Evolutionary conservation across 2,113 vertebrate genomes (phyloP).

Genomic region (Zeus faber): DNA sequence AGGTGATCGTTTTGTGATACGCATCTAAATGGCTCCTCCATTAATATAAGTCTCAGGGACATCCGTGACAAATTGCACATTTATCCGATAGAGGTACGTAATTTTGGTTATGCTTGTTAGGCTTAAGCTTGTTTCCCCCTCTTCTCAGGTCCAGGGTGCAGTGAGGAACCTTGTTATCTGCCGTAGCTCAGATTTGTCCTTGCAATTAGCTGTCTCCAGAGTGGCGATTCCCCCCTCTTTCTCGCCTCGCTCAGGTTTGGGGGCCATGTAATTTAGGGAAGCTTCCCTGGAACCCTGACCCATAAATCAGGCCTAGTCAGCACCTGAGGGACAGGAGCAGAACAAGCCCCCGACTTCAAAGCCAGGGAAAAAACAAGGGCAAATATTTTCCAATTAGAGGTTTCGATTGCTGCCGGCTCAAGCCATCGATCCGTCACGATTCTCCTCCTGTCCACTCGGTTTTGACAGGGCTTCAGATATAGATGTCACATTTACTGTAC

Average conservation of each 20-base stretch:
- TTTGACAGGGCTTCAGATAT: neutral
- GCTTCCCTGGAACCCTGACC: constrained; percentile 54
- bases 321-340: constrained; percentile 65
- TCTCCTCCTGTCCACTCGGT: no score
- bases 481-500: constrained; percentile 1
- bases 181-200: constrained; percentile 39
- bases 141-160: constrained; percentile 35
- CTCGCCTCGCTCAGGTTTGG: constrained; percentile 48
- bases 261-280: constrained; percentile 67
- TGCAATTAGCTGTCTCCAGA: constrained; percentile 62
- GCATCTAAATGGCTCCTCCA: constrained; percentile 7
- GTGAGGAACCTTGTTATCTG: constrained; percentile 50
- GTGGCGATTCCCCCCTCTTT: constrained; percentile 46
- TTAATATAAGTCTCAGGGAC: constrained; percentile 7
- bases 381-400: constrained; percentile 69
- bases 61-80: constrained; percentile 38
- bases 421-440: constrained; percentile 32
- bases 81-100: constrained; percentile 21
- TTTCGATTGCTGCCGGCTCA: constrained; percentile 45
- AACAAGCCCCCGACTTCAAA: constrained; percentile 62
- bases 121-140: constrained; percentile 26
- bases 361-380: constrained; percentile 46
- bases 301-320: constrained; percentile 71
- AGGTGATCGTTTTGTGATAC: neutral
- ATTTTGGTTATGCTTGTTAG: constrained; percentile 20